These are phyloP conservation scores for rat (Rattus norvegicus) DNA, from an alignment of 2,113 vertebrate species.

Conservation along the genomic window DNA sequence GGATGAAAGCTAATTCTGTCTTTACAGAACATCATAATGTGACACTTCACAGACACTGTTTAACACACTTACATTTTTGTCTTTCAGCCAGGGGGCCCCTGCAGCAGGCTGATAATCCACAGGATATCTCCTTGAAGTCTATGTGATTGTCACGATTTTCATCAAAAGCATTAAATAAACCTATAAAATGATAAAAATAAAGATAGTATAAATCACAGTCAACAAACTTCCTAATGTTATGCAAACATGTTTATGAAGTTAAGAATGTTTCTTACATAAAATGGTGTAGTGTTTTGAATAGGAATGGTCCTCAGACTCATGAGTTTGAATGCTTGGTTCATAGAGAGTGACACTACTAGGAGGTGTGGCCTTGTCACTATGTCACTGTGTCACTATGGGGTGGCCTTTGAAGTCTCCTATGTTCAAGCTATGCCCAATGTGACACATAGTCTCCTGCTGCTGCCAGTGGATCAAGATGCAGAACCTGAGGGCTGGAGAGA, in stretches of 20 bases:
- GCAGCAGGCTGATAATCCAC: conserved; percentile 98
- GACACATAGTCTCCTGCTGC: background rate
- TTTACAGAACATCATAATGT: background rate
- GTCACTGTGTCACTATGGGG: background rate
- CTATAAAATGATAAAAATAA: conserved; percentile 84
- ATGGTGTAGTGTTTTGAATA: background rate
- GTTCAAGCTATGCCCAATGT: background rate
- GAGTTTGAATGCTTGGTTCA: background rate
- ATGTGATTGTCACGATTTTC: conserved; percentile 99
- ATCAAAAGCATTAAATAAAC: conserved; percentile 99
- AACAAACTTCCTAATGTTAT: conserved; percentile 54
- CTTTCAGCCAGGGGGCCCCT: conserved; percentile 97
- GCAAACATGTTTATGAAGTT: conserved; percentile 23
- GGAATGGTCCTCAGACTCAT: background rate
- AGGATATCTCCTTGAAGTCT: conserved; percentile 99
- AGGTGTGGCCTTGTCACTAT: background rate
- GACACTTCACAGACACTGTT: conserved; percentile 65
- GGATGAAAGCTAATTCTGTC: background rate
- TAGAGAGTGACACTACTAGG: background rate
- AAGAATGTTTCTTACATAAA: conserved; percentile 9
- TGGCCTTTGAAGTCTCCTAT: background rate
- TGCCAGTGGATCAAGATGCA: background rate
- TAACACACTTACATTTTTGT: conserved; percentile 95
- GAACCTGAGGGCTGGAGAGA: background rate
- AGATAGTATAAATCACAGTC: conserved; percentile 73